These are phyloP conservation scores for Meganola albula DNA, from an alignment of 2,888 invertebrate genomes.

Conservation along the genomic window DNA sequence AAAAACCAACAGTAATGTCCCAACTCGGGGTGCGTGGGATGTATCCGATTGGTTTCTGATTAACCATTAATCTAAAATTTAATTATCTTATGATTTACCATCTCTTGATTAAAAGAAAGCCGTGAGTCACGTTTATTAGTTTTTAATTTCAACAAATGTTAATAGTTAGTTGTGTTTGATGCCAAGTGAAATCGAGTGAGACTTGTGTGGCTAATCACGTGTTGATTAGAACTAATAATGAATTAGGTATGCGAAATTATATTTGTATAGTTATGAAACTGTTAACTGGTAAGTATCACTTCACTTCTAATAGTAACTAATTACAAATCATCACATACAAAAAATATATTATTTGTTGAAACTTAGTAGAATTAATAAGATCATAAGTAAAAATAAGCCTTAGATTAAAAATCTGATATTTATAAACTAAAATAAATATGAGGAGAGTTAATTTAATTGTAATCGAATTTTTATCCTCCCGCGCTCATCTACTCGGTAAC, in stretches of 20 bases:
- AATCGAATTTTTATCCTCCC: constrained; percentile 73
- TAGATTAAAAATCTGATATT: constrained; percentile 39
- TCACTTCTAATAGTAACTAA: too few species aligned
- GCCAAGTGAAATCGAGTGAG: constrained; percentile 17
- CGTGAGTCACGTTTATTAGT: constrained; percentile 39
- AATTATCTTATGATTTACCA: constrained; percentile 46
- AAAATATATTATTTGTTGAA: too few species aligned
- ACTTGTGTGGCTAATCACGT: too few species aligned
- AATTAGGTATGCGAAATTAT: neutral
- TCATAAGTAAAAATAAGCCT: constrained; percentile 20
- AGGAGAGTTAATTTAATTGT: constrained; percentile 70
- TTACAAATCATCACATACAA: constrained; percentile 1
- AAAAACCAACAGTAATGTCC: too few species aligned
- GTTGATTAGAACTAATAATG: constrained; percentile 12
- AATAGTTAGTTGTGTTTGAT: constrained; percentile 22
- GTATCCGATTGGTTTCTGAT: constrained; percentile 38
- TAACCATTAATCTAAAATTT: constrained; percentile 69
- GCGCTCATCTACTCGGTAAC: constrained; percentile 58
- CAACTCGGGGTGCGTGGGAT: constrained; percentile 42
- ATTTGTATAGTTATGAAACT: neutral
- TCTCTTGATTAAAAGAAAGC: constrained; percentile 47
- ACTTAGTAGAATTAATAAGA: constrained; percentile 17
- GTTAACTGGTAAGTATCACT: neutral
- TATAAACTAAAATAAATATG: constrained; percentile 68
- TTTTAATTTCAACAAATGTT: constrained; percentile 25